phyloP scores from a whole-genome alignment of 2,888 invertebrate genomes.

The Cerastis rubricosa region DNA sequence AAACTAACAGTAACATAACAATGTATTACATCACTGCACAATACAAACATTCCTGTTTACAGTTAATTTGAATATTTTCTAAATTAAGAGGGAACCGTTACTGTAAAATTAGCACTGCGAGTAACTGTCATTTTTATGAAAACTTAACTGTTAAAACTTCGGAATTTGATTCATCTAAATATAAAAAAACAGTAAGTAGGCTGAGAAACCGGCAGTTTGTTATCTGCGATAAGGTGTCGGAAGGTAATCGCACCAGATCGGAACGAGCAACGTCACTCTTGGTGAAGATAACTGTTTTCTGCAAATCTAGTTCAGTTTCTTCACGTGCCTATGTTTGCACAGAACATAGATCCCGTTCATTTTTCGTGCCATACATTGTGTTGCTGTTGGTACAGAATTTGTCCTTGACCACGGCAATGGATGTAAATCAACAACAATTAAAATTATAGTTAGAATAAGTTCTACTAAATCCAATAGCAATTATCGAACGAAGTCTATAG shows the following conservation, averaged over 20 bases:
- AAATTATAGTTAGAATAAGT: neutral
- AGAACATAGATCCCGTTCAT: conserved; percentile 40
- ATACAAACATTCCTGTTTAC: conserved; percentile 10
- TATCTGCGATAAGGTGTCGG: conserved; percentile 64
- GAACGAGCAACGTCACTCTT: conserved; percentile 43
- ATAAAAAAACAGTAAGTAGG: conserved; percentile 25
- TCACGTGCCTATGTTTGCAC: conserved; percentile 38
- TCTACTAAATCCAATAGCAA: conserved; percentile 12
- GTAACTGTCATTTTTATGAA: neutral
- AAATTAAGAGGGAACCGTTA: neutral
- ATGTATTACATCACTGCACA: conserved; percentile 48
- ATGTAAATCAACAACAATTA: conserved; percentile 14
- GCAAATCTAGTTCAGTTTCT: conserved; percentile 56
- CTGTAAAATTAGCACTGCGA: neutral
- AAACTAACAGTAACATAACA: conserved; percentile 20
- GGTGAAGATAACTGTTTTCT: conserved; percentile 60
- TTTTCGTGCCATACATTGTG: conserved; percentile 30
- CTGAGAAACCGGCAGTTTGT: conserved; percentile 49
- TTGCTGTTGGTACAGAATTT: neutral
- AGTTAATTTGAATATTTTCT: conserved; percentile 3
- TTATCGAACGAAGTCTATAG: conserved; percentile 1
- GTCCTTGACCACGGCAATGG: conserved; percentile 41
- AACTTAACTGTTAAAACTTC: neutral
- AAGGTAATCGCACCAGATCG: conserved; percentile 57
- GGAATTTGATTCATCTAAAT: conserved; percentile 12